Base-by-base conservation (phyloP, 2,888 invertebrate genomes). In the Trichogramma evanescens region DNA sequence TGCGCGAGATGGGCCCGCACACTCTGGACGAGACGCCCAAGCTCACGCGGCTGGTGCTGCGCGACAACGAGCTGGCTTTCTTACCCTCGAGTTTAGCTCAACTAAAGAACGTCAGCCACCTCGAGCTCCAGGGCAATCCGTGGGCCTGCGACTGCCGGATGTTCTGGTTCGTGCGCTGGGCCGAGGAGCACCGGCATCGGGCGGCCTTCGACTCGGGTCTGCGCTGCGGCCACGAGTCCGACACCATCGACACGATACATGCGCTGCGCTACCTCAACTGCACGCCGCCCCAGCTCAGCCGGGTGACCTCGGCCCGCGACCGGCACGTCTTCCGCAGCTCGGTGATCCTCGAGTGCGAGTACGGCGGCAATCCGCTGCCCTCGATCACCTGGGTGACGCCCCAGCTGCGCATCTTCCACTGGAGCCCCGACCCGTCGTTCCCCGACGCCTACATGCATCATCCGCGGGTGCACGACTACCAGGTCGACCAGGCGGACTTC, bases 111-210 rank as follows among this genome's bases (percentile, higher is more conserved):
- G 78, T 93, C 58, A 79, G 82, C 67, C 83, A 84, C 64, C 77
- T 93, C 41, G 83, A 85, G 66, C 83, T 93, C 66, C 81, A 84
- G 44, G 84, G 85, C 59, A 94, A 94, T 75, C 87, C 87, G 41
- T 92, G 91, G 88, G 85, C 86, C 13, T 94, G 94, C 79, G 91
- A 93, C 76, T 94, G 94, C 72, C 84, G 89, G 54, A 89, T 91
- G 84, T 85, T 84, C 66, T 92, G 92, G 92, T 85, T 91, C 67
- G 76, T 81, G 1, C 74, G 81, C 9, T 88, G 86, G 87, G 82
- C 84, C 7, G 83, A 84, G 58, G 79, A 75, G 65, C 78, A 81
- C 54, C 79, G 79, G 65, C 78, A 81, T 50, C 79, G 79, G 0
- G 67, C 71, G 6, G 71, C 74, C 38, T 78, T 81, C 57, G 82